Percentiles rank a stretch among this genome's conserved stretches.
These are phyloP conservation scores for Eremobia ochroleuca DNA, from an alignment of 2,888 invertebrate species.

Conservation along the genomic window DNA sequence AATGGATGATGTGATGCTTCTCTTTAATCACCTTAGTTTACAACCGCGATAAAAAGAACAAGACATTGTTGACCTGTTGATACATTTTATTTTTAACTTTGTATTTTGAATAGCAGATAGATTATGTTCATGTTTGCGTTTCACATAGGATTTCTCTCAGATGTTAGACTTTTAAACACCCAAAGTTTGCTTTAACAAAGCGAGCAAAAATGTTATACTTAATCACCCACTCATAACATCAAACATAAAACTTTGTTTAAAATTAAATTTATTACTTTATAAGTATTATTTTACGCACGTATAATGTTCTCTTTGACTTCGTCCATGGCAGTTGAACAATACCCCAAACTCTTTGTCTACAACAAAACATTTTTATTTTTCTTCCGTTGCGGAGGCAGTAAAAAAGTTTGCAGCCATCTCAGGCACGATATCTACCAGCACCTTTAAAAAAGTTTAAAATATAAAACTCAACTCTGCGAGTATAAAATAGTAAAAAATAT, in stretches of 20 bases:
- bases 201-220: neutral
- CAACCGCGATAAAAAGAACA: slow-evolving; percentile 15
- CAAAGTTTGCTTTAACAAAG: neutral
- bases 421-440: slow-evolving; percentile 43
- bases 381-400: slow-evolving; percentile 65
- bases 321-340: slow-evolving; percentile 53
- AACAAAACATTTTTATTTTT: slow-evolving; percentile 74
- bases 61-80: slow-evolving; percentile 39
- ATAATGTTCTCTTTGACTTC: slow-evolving; percentile 27
- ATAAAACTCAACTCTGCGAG: slow-evolving; percentile 48
- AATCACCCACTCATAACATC: slow-evolving; percentile 16
- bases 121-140: neutral
- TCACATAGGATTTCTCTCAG: neutral
- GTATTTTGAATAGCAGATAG: slow-evolving; percentile 1
- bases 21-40: slow-evolving; percentile 37
- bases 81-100: slow-evolving; percentile 16
- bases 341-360: slow-evolving; percentile 68
- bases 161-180: neutral
- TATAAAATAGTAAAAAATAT: slow-evolving; percentile 59
- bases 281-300: slow-evolving; percentile 33
- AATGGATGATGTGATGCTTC: slow-evolving; percentile 34
- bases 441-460: slow-evolving; percentile 61
- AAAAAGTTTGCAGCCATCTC: slow-evolving; percentile 58
- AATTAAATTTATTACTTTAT: slow-evolving; percentile 29
- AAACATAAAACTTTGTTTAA: slow-evolving; percentile 24